phyloP scores from a whole-genome alignment of 2,797 vertebrate genomes.

The Nasua narica region DNA sequence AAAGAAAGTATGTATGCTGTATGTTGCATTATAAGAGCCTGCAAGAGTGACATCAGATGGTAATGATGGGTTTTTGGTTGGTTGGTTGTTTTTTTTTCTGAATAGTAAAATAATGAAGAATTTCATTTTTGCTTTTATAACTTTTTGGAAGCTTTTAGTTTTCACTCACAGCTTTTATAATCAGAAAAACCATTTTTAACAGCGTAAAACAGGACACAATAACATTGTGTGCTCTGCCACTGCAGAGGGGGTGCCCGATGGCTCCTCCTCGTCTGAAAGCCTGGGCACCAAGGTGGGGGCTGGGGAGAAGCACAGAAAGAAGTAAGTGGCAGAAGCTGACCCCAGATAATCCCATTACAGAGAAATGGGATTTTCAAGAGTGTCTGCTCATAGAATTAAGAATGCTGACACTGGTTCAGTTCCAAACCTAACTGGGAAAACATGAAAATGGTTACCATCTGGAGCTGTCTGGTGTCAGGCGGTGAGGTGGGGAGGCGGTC shows the following conservation, averaged over 20 bases:
- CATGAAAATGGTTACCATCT: conserved; percentile 59
- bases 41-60: not conserved
- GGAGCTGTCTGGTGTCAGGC: not conserved
- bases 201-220: not conserved
- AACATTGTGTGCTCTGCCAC: not conserved
- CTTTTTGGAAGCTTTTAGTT: not conserved
- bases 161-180: not conserved
- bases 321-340: not conserved
- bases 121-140: not conserved
- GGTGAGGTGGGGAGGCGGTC: not conserved
- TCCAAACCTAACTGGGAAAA: conserved; percentile 53
- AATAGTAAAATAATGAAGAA: not conserved
- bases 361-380: not conserved
- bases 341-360: not conserved
- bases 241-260: no score
- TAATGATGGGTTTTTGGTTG: not conserved
- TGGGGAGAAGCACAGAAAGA: not conserved
- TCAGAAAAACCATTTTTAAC: not conserved
- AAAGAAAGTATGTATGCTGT: not conserved
- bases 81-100: not conserved
- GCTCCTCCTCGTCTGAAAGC: not conserved
- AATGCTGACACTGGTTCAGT: conserved; percentile 27
- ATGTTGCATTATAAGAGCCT: not conserved
- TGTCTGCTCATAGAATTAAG: not conserved
- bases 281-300: not conserved